phyloP scores from a whole-genome alignment of 2,888 invertebrate species.

The Ceraclea dissimilis region DNA sequence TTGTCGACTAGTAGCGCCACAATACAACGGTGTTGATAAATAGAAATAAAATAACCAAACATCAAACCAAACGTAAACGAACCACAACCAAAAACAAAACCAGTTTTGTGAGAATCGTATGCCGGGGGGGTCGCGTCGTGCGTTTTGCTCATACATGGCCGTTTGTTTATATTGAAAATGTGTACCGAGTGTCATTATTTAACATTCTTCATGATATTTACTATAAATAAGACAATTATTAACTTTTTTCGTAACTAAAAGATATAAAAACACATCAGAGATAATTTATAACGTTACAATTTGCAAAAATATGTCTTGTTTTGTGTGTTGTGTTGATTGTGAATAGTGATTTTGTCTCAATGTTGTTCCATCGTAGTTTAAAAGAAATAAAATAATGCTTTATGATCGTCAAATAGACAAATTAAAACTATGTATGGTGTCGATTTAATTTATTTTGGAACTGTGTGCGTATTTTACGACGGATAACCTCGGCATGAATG shows the following conservation, averaged over 20 bases:
- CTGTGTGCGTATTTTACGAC: background rate
- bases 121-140: background rate
- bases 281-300: background rate
- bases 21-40: background rate
- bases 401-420: background rate
- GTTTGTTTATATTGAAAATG: background rate
- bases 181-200: background rate
- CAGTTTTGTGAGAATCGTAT: background rate
- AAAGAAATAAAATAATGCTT: background rate
- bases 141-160: background rate
- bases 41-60: background rate
- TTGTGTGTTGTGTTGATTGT: background rate
- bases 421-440: background rate
- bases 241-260: background rate
- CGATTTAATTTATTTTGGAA: background rate
- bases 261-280: background rate
- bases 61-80: too few species aligned
- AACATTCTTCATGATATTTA: background rate
- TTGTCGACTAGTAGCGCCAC: constrained; percentile 1
- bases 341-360: background rate
- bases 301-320: background rate
- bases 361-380: background rate
- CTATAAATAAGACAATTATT: background rate
- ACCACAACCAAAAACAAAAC: background rate
- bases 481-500: background rate